Evolutionary conservation across 2,113 vertebrate genomes (phyloP).

Genomic region (Vireo altiloquus): DNA sequence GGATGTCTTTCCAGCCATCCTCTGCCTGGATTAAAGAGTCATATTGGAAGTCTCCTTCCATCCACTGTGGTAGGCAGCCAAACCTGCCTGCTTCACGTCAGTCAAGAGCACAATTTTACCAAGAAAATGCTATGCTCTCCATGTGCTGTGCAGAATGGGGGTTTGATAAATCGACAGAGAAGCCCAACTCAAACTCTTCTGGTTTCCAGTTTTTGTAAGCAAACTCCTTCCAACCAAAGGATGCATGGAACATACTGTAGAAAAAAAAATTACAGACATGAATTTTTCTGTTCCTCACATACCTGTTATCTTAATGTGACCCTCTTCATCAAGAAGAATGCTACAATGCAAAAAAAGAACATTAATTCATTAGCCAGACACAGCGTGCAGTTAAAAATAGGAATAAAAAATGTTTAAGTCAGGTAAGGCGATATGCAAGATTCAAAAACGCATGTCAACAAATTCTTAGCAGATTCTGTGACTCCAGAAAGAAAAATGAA

Average conservation of each 20-base stretch:
- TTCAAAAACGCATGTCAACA: not conserved
- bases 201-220: not conserved
- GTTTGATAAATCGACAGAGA: not conserved
- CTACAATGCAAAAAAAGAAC: slow-evolving; percentile 65
- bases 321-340: slow-evolving; percentile 96
- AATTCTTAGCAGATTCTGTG: not conserved
- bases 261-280: not conserved
- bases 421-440: not conserved
- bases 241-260: not conserved
- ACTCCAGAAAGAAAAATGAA: not conserved
- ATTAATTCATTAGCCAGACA: not conserved
- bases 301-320: slow-evolving; percentile 97
- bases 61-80: not conserved
- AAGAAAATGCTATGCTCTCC: not conserved
- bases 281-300: not conserved
- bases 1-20: not conserved
- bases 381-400: not conserved
- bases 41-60: not conserved
- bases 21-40: not conserved
- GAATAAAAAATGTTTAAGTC: not conserved
- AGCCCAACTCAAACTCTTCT: not conserved
- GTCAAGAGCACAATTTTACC: not conserved
- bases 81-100: not conserved
- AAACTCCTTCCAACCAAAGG: not conserved
- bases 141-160: fast-evolving